Conservation (phyloP, 2,797 vertebrate species). For the Manis javanica region DNA sequence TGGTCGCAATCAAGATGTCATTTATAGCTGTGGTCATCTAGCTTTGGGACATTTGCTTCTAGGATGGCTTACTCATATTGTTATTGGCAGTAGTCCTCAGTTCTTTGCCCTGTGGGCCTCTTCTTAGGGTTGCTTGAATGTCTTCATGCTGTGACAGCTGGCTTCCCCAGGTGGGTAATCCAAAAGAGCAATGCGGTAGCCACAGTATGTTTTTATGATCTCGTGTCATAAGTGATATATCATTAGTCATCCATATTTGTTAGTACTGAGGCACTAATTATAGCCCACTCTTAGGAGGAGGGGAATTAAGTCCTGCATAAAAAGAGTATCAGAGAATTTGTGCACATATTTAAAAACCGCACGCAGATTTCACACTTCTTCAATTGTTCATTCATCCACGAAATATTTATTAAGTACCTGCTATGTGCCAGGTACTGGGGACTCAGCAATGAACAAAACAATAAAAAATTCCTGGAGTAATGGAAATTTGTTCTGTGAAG, state of each 20-base stretch:
- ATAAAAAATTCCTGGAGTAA: not conserved
- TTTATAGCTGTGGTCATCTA: not conserved
- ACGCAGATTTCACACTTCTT: not conserved
- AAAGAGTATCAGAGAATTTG: not conserved
- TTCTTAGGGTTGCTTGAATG: not conserved
- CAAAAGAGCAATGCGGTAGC: not conserved
- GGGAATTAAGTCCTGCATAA: not conserved
- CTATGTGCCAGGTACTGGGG: not conserved
- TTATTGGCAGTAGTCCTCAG: not conserved
- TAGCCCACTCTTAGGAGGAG: not conserved
- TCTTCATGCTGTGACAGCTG: not conserved
- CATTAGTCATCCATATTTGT: not conserved
- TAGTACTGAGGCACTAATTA: not conserved
- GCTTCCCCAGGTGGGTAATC: not conserved
- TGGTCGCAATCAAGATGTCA: not conserved
- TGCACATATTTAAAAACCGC: not conserved
- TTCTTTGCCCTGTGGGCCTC: not conserved
- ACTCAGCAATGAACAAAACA: not conserved
- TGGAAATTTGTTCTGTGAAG: not conserved
- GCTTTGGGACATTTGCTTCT: not conserved
- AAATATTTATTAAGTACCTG: not conserved
- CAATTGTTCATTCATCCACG: not conserved
- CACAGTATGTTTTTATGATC: not conserved
- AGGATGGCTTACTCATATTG: not conserved
- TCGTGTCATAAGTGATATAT: not conserved